Evolutionary conservation across 2,888 invertebrate species (phyloP), one percentile per base, ranked within the genome.

Genomic region (Beris morrisii): DNA sequence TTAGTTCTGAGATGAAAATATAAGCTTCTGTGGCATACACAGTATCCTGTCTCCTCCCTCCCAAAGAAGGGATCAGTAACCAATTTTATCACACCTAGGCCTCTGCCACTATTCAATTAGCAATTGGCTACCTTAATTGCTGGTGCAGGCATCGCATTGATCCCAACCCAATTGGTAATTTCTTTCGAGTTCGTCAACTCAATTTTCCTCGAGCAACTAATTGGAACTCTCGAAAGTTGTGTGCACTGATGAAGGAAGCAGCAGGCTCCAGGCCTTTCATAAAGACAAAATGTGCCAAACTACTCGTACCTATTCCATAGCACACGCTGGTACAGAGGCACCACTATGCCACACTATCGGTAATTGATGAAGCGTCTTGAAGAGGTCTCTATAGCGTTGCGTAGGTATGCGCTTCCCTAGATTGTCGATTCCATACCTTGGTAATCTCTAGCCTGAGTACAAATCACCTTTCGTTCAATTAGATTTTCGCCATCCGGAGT

Each of bases 121-220:
- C 61, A 52, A 61, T 61, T 61, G 22, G 61, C 52, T 61, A 32
- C 61, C 61, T 61, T 61, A 61, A 61, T 61, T 61, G 50, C 52
- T 38, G 38, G 38, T 38, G 38, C 50, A 13, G 50, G 61, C 50
- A 50, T 61, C 31, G 61, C 38, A 50, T 50, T 15, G 50, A 61
- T 50, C 59, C 22, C 22, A 22, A 38, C 12, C 43, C 50, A 38
- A 61, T 61, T 50, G 61, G 50, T 50, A 61, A 31, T 61, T 61
- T 50, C 61, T 61, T 61, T 52, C 61, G 43, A 61, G 61, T 61
- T 61, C 50, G 50, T 61, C 61, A 61, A 61, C 50, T 61, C 50
- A 50, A 61, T 50, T 61, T 61, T 59, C 50, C 59, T 43, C 38
- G 9, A n/a, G 28, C 15, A 61, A 50, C 48, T 61, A 61, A 61